Base-by-base conservation (phyloP, 1,140 invertebrate genomes). In the Papilio xuthus region DNA sequence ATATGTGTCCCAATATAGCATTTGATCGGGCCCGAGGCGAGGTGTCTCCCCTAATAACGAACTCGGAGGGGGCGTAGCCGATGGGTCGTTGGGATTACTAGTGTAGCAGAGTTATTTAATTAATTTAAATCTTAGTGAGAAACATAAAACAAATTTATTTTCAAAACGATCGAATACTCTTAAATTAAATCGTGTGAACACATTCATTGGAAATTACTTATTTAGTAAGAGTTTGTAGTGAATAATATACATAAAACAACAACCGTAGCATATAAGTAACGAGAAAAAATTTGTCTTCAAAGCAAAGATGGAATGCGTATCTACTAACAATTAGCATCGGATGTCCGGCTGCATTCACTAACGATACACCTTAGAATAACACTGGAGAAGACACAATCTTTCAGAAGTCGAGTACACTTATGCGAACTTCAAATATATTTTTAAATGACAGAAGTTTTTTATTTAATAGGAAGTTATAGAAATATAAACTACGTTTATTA, bases 1-100 rank as follows among this genome's bases (percentile, higher is more conserved):
- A 88, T 98, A 98, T 1, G 96, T 96, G 88, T 98, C 97, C 98
- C 98, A 98, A 84, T 97, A 97, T 8, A 96, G 97, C 7, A 88
- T 85, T 79, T 92, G 86, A 75, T 92, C 88, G 20, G 89, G 82
- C 0, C 81, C 86, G 13, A 91, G 77, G 9, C 85, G 72, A 7
- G 87, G 84, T 6, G 88, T 42, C 69, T 92, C 93, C 7, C 89
- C 91, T 70, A 91, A 82, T 75, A 93, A 80, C 10, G 91, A 87
- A 72, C 86, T 92, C 2, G 93, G 91, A 42, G 91, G 92, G 6
- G 93, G 92, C 8, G 92, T 92, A 1, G 93, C 91, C 53, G 88
- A 88, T 8, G 93, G 92, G 56, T 93, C 92, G 89, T 97, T 97
- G 2, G 96, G 96, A 90, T 97, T 96, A 47, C 96, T 97, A 89